phyloP scores from a whole-genome alignment of 2,888 invertebrate genomes.

The Nemapogon koenigi region DNA sequence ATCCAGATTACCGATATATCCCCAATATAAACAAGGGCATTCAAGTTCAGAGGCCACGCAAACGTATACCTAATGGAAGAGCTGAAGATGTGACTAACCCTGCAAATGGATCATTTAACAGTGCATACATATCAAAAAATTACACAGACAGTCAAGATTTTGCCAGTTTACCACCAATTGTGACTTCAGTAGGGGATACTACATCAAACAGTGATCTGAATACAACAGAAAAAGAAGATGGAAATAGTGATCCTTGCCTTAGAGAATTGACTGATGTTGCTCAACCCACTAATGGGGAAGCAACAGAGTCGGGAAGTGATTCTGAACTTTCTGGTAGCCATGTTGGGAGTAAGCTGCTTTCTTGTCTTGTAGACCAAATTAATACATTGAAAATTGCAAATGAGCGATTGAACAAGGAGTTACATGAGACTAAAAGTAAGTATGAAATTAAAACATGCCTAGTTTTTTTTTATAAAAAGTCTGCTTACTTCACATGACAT shows the following conservation, averaged over 20 bases:
- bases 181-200: slow-evolving; percentile 59
- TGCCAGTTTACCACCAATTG: slow-evolving; percentile 76
- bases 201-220: slow-evolving; percentile 52
- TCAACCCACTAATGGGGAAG: slow-evolving; percentile 50
- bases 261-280: slow-evolving; percentile 50
- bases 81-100: slow-evolving; percentile 35
- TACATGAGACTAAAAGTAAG: slow-evolving; percentile 74
- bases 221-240: slow-evolving; percentile 58
- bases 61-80: slow-evolving; percentile 33
- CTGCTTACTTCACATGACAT: too few relatives aligned
- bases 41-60: slow-evolving; percentile 39
- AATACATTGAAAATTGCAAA: slow-evolving; percentile 73
- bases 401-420: slow-evolving; percentile 76
- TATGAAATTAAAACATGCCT: neutral
- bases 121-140: slow-evolving; percentile 44
- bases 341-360: slow-evolving; percentile 64
- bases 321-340: slow-evolving; percentile 59
- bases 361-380: slow-evolving; percentile 77
- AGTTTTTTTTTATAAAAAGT: neutral
- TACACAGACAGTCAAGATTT: slow-evolving; percentile 56
- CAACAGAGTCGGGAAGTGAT: slow-evolving; percentile 59
- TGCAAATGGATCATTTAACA: slow-evolving; percentile 26
- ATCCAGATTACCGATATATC: slow-evolving; percentile 39
- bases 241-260: slow-evolving; percentile 72
- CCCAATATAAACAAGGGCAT: slow-evolving; percentile 39